Evolutionary conservation across 2,113 vertebrate species (phyloP).

Genomic region (Astur gentilis): DNA sequence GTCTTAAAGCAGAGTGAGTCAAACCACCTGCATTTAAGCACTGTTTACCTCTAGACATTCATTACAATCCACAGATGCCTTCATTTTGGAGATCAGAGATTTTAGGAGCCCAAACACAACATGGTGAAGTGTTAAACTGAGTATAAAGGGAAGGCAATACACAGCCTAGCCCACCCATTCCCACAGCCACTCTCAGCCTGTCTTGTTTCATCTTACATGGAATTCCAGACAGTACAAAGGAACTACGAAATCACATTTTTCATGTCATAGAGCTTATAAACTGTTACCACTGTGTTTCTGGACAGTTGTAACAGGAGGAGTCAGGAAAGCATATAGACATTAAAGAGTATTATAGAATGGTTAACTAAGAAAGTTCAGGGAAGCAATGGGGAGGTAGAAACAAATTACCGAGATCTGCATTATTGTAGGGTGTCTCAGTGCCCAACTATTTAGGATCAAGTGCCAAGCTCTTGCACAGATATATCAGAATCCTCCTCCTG

Average conservation of each 20-base stretch:
- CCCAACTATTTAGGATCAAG: neutral
- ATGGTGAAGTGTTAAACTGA: neutral
- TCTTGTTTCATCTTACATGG: accelerated
- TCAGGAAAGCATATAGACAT: neutral
- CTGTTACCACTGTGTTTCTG: neutral
- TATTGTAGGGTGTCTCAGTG: neutral
- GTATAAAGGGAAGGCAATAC: neutral
- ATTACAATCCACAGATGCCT: neutral
- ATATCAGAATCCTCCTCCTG: neutral
- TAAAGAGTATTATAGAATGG: neutral
- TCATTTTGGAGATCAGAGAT: neutral
- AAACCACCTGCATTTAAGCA: neutral
- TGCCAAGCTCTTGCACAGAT: neutral
- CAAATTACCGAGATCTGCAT: neutral
- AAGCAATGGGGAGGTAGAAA: neutral
- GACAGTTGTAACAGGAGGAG: neutral
- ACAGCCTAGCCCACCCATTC: neutral
- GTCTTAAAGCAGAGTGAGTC: neutral
- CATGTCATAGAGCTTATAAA: neutral
- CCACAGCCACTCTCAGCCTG: neutral
- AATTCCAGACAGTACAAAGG: neutral
- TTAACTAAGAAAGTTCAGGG: neutral
- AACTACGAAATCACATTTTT: neutral
- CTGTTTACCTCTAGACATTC: neutral
- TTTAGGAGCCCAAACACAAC: neutral